Evolutionary conservation across 2,888 invertebrate genomes (phyloP), one percentile per base, ranked within the genome.

Genomic region (Synergus umbraculus): DNA sequence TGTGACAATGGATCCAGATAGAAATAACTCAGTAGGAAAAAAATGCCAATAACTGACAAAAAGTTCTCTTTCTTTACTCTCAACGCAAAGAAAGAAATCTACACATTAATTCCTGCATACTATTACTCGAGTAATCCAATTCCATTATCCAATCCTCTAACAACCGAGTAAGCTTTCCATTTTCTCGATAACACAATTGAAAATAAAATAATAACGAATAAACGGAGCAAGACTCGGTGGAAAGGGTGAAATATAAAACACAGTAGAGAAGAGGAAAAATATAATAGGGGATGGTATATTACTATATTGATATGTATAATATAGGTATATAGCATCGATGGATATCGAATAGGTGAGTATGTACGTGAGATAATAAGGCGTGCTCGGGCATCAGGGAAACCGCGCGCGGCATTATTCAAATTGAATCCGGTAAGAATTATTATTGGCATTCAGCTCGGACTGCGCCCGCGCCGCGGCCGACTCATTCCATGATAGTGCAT

Each of bases 331-430:
- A 84, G 83, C 87, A 89, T 91, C 90, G 89, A 91, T 89, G 89
- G 88, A 87, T 88, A 90, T 90, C 88, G 89, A 89, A 89, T 89
- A 91, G 89, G 87, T 87, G 88, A 88, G 87, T 87, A 88, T 88
- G 87, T 90, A 91, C 90, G 91, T 90, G 91, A 91, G 90, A 91
- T 91, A 91, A 91, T 91, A 91, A 91, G 91, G 90, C 89, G 88
- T 87, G 89, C 88, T 87, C 85, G 86, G 86, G 89, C 81, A 85
- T 85, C 84, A 85, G 83, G 83, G 88, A 89, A 91, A 91, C 91
- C 91, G 90, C 91, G 90, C 89, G 90, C 91, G 89, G 89, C 88
- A 91, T 91, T 91, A 91, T 91, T 91, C 90, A 91, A 91, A 91
- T 91, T 91, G 90, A 91, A 91, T 91, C 89, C 88, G 87, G 89